phyloP scores from a whole-genome alignment of 2,888 invertebrate species.

The Oscheius sp. region DNA sequence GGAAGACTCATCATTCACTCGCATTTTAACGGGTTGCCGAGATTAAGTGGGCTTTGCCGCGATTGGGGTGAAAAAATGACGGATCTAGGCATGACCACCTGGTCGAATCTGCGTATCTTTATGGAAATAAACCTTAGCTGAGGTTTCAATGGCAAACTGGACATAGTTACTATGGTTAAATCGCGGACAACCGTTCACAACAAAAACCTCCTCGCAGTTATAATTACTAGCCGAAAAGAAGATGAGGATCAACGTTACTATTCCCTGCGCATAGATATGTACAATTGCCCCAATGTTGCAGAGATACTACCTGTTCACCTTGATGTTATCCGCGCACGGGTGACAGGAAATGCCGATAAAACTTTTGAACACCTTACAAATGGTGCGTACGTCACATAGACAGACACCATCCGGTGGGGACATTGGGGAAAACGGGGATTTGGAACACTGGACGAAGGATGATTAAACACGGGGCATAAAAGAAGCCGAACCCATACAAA shows the following conservation, averaged over 20 bases:
- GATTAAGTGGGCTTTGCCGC: neutral
- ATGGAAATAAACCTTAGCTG: neutral
- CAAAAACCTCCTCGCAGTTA: too few species aligned
- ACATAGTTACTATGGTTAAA: too few species aligned
- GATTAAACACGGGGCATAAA: neutral
- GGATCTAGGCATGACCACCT: neutral
- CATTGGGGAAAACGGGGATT: neutral
- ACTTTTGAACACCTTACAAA: constrained; percentile 9
- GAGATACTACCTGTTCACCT: constrained; percentile 19
- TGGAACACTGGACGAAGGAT: constrained; percentile 8
- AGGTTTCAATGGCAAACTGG: too few species aligned
- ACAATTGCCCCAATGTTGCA: neutral
- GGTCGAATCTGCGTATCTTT: neutral
- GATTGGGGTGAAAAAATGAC: constrained; percentile 2
- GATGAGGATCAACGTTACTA: neutral
- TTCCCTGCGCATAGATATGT: constrained; percentile 1
- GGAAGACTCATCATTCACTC: too few species aligned
- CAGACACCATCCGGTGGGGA: neutral
- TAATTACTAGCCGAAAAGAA: too few species aligned
- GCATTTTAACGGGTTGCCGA: neutral
- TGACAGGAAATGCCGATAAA: constrained; percentile 24
- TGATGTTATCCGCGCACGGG: neutral
- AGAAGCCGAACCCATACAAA: neutral
- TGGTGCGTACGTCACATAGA: constrained; percentile 1
- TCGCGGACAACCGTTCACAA: too few species aligned